Base-by-base conservation (phyloP, 2,888 invertebrate species). In the Habrosyne pyritoides region DNA sequence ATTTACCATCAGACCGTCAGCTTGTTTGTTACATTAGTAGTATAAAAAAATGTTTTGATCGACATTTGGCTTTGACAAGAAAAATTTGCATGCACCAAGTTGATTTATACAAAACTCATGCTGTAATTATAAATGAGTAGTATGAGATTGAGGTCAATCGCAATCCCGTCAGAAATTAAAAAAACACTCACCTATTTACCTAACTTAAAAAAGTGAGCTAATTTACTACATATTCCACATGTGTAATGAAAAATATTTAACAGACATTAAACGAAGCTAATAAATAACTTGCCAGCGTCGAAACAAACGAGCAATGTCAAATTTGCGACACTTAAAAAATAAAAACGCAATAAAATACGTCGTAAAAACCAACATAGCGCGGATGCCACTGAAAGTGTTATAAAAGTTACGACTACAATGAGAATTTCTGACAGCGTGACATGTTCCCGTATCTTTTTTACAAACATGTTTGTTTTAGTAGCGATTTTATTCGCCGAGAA, bases 321-420 rank as follows among this genome's bases (percentile, higher is more conserved):
- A 55, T 26, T 47, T 48, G 21, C 42, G 49, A 42, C 8, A 24
- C 22, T 33, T 28, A 56, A 36, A 53, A 50, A 26, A 54, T 57
- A 50, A 57, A 55, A 55, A 33, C 49, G 47, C 42, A 30, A 21
- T 52, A 14, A 56, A 54, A 53, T 24, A 26, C n/a, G 18, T 12
- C 28, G 42, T 50, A 46, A 14, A 21, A 18, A 14, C 22, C 12
- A 10, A 46, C 12, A 52, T 48, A 21, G 18, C 42, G 10, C 12
- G 21, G 46, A 50, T 50, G 10, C 48, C 24, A 30, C 10, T 12
- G 26, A 10, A 28, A 50, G 10, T 18, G 10, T 28, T 42, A 14
- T 14, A 42, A 42, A 42, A 42, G 50, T 18, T 18, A 22, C 21
- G 2, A 30, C 30, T 50, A 21, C 26, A 30, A 28, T 8, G 42